These are phyloP conservation scores for Orchesella flavescens DNA, from an alignment of 2,888 invertebrate species.

Conservation along the genomic window DNA sequence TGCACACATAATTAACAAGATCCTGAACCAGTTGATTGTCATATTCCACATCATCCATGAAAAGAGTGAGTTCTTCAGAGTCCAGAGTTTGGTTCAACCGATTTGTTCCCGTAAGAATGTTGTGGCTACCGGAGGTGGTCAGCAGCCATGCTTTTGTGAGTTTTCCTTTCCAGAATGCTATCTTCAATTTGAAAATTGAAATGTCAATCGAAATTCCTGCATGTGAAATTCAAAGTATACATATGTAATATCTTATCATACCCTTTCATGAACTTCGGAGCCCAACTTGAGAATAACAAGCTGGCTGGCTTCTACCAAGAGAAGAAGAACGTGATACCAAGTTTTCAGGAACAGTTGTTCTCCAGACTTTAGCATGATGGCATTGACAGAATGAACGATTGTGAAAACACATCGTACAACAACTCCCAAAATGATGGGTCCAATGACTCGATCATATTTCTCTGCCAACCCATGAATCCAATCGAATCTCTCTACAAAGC, in stretches of 20 bases:
- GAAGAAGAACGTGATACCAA: conserved; percentile 32
- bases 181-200: neutral
- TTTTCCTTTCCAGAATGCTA: conserved; percentile 51
- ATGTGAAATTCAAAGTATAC: neutral
- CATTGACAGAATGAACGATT: conserved; percentile 55
- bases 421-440: conserved; percentile 58
- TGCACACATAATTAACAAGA: conserved; percentile 47
- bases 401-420: conserved; percentile 51
- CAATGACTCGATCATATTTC: conserved; percentile 42
- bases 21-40: conserved; percentile 49
- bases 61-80: conserved; percentile 23
- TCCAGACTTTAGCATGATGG: conserved; percentile 38
- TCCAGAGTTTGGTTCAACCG: conserved; percentile 40
- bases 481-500: conserved; percentile 52
- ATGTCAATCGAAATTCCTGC: neutral
- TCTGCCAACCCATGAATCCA: conserved; percentile 36
- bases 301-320: conserved; percentile 49
- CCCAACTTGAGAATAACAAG: conserved; percentile 53
- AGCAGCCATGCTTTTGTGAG: conserved; percentile 50
- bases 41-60: conserved; percentile 40
- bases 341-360: conserved; percentile 16
- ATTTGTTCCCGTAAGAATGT: neutral
- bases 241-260: neutral
- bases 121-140: conserved; percentile 18
- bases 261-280: conserved; percentile 48